Percentiles rank a stretch among this genome's conserved stretches.
phyloP scores from a whole-genome alignment of 2,113 vertebrate genomes.

The Gyps fulvus region DNA sequence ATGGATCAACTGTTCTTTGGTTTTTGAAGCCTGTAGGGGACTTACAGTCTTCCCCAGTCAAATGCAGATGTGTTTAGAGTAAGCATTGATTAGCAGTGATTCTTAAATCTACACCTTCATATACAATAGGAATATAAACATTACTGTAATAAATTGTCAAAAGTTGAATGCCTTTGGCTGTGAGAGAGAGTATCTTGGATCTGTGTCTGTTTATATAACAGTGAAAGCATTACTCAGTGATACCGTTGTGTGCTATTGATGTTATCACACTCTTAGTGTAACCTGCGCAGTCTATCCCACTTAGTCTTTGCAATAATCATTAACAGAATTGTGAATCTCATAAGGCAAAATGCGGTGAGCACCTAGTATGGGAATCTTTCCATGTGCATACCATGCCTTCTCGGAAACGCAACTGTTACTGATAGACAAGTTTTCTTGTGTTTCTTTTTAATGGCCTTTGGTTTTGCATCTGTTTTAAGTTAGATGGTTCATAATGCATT shows the following conservation, averaged over 20 bases:
- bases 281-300: neutral
- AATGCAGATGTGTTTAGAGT: neutral
- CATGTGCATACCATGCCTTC: neutral
- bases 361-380: neutral
- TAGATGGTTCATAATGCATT: neutral
- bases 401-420: neutral
- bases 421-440: neutral
- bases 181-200: neutral
- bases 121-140: neutral
- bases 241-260: neutral
- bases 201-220: neutral
- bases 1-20: neutral
- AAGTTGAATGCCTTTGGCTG: neutral
- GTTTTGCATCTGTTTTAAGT: neutral
- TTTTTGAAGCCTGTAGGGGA: neutral
- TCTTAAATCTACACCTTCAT: neutral
- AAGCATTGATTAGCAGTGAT: neutral
- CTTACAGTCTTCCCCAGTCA: neutral
- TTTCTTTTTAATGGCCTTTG: neutral
- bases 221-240: neutral
- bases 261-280: neutral
- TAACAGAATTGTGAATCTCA: neutral
- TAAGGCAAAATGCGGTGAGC: neutral
- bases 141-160: neutral
- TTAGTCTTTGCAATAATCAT: neutral